Percentiles rank a stretch among this genome's conserved stretches.
phyloP scores from a whole-genome alignment of 1,140 invertebrate species.

The Drosophila subobscura region DNA sequence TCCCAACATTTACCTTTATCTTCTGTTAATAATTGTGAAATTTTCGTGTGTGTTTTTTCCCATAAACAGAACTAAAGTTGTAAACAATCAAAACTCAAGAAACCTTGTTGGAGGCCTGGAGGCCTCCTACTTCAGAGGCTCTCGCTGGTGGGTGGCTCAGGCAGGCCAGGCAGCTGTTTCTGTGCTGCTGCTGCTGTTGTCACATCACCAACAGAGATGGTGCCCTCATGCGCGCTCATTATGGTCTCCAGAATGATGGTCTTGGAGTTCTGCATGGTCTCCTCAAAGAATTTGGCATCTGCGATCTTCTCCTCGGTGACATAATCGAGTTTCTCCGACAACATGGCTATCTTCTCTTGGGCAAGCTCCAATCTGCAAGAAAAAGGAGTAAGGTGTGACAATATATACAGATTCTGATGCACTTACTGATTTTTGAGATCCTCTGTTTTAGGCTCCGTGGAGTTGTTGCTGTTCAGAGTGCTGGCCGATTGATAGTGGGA shows the following conservation, averaged over 20 bases:
- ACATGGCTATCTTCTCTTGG: conserved; percentile 72
- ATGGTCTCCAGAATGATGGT: conserved; percentile 72
- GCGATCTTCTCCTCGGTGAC: conserved; percentile 64
- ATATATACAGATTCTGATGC: not conserved
- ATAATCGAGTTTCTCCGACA: conserved; percentile 66
- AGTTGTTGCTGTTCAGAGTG: conserved; percentile 26
- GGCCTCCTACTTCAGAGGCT: not conserved
- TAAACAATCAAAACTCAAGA: no score
- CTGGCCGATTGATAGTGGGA: conserved; percentile 42
- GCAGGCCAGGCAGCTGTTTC: not conserved
- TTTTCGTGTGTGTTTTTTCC: no score
- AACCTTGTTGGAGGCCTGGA: not conserved
- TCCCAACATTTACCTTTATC: no score
- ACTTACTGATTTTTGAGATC: conserved; percentile 70
- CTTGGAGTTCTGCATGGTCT: conserved; percentile 68
- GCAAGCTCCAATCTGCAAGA: conserved; percentile 67
- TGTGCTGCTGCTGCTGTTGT: not conserved
- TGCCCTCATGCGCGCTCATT: conserved; percentile 12
- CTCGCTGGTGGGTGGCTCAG: conserved; percentile 9
- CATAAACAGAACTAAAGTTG: no score
- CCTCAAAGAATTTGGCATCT: conserved; percentile 74
- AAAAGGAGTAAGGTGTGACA: not conserved
- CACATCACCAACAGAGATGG: not conserved
- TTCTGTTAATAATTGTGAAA: no score
- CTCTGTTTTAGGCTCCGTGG: conserved; percentile 42